These are phyloP conservation scores for Rhinichthys osculus DNA, from an alignment of 2,797 vertebrate species.

Conservation along the genomic window DNA sequence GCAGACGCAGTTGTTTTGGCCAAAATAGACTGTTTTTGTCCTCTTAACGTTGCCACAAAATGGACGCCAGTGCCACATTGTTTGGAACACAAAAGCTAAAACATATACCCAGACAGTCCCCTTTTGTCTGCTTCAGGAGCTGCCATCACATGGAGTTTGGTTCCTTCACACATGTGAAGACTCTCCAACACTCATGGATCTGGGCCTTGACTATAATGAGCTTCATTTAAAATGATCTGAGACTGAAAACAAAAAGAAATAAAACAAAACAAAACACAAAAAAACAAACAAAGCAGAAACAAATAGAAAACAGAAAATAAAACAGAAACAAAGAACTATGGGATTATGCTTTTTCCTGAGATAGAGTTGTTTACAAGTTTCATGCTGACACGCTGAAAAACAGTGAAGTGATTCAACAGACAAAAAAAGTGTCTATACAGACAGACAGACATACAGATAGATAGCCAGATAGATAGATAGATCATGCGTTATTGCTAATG, in stretches of 20 bases:
- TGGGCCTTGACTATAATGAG: background rate
- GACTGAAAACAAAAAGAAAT: background rate
- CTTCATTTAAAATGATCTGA: background rate
- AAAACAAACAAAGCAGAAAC: background rate
- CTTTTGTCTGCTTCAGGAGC: constrained; percentile 17
- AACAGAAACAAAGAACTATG: background rate
- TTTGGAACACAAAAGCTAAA: constrained; percentile 41
- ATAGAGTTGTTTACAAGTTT: background rate
- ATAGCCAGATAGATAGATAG: no score
- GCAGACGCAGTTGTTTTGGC: background rate
- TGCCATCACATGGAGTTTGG: constrained; percentile 6
- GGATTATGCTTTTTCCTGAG: background rate
- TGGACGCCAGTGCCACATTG: constrained; percentile 24
- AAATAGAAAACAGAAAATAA: background rate
- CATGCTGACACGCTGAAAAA: background rate
- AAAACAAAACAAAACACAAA: no score
- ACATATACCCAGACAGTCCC: constrained; percentile 5
- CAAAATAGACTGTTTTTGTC: background rate
- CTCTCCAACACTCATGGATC: background rate
- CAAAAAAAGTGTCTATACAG: background rate
- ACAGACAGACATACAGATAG: no score
- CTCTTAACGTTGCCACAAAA: constrained; percentile 2
- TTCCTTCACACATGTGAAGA: background rate
- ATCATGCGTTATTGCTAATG: background rate
- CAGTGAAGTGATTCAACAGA: background rate